A percentile compares a stretch with the other conserved stretches of the same genome.
Evolutionary conservation across 2,888 invertebrate genomes (phyloP).

Genomic region (Drosophila mimetica): DNA sequence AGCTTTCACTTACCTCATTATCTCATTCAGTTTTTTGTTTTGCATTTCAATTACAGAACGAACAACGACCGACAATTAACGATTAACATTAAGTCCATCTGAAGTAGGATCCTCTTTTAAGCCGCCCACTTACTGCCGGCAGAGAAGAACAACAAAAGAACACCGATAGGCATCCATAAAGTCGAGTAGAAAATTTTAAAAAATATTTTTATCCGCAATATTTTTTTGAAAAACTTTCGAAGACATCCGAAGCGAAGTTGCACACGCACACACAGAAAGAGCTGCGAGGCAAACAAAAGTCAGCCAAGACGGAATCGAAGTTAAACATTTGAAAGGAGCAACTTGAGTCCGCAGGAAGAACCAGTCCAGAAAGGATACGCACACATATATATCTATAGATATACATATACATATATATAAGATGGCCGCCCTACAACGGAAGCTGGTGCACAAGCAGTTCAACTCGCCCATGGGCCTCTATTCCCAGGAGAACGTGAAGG

Average conservation of each 20-base stretch:
- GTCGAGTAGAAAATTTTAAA: conserved; percentile 43
- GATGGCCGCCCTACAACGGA: conserved; percentile 87
- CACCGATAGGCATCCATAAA: conserved; percentile 52
- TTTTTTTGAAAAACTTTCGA: conserved; percentile 74
- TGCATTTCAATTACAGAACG: conserved; percentile 73
- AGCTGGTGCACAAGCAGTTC: conserved; percentile 94
- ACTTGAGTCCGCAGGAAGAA: conserved; percentile 20
- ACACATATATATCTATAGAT: not conserved
- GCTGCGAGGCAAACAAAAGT: conserved; percentile 27
- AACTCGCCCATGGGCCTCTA: conserved; percentile 95
- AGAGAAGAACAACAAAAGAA: conserved; percentile 22
- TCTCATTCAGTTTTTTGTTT: conserved; percentile 42
- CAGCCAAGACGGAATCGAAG: conserved; percentile 36
- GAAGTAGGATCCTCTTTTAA: conserved; percentile 47
- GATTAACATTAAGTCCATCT: conserved; percentile 71
- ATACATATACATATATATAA: conserved; percentile 72
- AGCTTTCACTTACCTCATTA: conserved; percentile 10
- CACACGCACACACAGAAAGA: conserved; percentile 13
- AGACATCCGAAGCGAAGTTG: conserved; percentile 46
- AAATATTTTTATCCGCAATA: conserved; percentile 79
- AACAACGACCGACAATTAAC: conserved; percentile 78
- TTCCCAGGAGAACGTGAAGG: conserved; percentile 91
- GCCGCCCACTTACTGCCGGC: conserved; percentile 24
- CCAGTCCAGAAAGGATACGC: conserved; percentile 78
- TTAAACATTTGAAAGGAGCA: conserved; percentile 50